Conservation (phyloP, 2,113 vertebrate species). For the Thunnus maccoyii region DNA sequence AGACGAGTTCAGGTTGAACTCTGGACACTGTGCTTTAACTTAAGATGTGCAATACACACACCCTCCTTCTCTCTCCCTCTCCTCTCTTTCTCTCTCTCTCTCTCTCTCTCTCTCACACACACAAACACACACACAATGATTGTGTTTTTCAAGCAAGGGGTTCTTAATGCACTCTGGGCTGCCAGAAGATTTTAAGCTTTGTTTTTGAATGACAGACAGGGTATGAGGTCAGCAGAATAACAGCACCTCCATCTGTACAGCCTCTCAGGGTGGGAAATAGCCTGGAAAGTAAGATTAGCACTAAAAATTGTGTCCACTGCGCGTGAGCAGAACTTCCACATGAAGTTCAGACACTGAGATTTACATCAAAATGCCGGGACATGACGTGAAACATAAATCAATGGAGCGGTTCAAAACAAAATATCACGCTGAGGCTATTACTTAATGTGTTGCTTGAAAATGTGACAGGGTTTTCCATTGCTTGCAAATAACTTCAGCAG, state of each 20-base stretch:
- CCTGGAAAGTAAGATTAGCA: constrained; percentile 8
- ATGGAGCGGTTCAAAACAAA: constrained; percentile 2
- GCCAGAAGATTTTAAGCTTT: constrained; percentile 48
- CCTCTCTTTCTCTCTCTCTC: constrained; percentile 17
- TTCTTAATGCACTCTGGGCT: constrained; percentile 43
- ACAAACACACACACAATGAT: constrained; percentile 38
- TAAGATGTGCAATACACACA: constrained; percentile 62
- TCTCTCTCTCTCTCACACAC: constrained; percentile 17
- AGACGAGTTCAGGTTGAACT: constrained; percentile 61
- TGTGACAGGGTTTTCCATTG: constrained; percentile 17
- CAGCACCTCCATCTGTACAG: constrained; percentile 43
- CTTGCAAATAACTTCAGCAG: constrained; percentile 8
- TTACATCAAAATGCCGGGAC: constrained; percentile 40
- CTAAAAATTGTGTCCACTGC: neutral
- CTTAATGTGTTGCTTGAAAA: constrained; percentile 36
- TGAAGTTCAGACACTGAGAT: constrained; percentile 37
- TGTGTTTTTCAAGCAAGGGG: constrained; percentile 53
- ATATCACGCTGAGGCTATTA: constrained; percentile 17
- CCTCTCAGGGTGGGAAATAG: constrained; percentile 46
- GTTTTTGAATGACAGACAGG: constrained; percentile 61
- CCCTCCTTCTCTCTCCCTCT: constrained; percentile 12
- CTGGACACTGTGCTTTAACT: constrained; percentile 67
- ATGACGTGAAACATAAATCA: constrained; percentile 28
- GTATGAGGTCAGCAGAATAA: constrained; percentile 54
- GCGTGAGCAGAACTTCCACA: neutral